Base-by-base conservation (phyloP, 1,140 invertebrate genomes). In the Lordiphosa clarofinis region DNA sequence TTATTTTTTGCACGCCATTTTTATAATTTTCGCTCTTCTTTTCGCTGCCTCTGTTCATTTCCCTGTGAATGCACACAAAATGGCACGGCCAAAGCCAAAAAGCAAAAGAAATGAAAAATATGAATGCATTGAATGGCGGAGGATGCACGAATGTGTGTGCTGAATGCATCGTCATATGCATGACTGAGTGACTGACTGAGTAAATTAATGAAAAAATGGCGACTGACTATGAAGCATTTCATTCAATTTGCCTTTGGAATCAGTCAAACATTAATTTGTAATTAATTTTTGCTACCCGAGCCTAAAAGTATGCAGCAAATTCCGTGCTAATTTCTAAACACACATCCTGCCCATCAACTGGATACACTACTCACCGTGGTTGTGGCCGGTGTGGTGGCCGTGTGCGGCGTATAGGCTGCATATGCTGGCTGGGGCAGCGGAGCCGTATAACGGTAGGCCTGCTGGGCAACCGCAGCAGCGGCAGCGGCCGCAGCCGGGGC, bases 401-500 rank as follows among this genome's bases (percentile, higher is more conserved):
- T 88, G 54, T 89, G 86, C 50, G 87, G 87, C 50, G 88, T 89
- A 67, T 88, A 89, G 28, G 88, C 84, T 46, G 88, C 78, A 60
- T 89, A 89, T 12, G 88, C 82, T 61, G 87, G 88, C 48, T 89
- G 88, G 12, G 87, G 87, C 40, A 89, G 61, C 47, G 88, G 88
- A 38, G 88, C 78, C 46, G 88, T 89, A 59, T 89, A 89, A 42
- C 88, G 79, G 52, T 89, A 89, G 37, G 84, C 43, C 63, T 89
- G 88, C 62, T 89, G 78, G 50, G 87, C 84, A 39, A 86, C 87
- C 52, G 82, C 86, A 57, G 87, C 87, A 60, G 87, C 87, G 50
- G 87, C 87, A 10, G 86, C 86, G 35, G 86, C 86, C 49, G 82
- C 82, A 38, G 86, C 72, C 19, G 87, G 86, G 56, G 87, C 84